These are phyloP conservation scores for Rhorus exstirpatorius DNA, from an alignment of 2,888 invertebrate species.

Conservation along the genomic window DNA sequence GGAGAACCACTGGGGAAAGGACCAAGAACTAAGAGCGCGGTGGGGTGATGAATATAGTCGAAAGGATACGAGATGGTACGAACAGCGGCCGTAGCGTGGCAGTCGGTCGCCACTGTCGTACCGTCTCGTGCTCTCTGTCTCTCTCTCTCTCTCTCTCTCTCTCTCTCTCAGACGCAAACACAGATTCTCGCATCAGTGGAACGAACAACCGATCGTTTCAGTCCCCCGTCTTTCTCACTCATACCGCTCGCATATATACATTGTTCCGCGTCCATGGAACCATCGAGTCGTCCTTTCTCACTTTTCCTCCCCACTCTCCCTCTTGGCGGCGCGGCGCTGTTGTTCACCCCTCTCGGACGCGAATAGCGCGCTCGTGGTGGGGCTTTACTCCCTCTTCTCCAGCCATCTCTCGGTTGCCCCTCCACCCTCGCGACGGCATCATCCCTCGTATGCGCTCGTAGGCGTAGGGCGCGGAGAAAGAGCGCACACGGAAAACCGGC, in stretches of 20 bases:
- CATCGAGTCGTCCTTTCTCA: constrained; percentile 39
- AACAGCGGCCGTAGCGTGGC: constrained; percentile 58
- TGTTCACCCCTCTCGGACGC: constrained; percentile 62
- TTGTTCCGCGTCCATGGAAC: too few relatives aligned
- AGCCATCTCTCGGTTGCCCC: constrained; percentile 10
- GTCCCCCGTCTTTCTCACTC: constrained; percentile 19
- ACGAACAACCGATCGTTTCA: constrained; percentile 50
- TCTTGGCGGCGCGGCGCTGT: constrained; percentile 54
- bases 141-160: constrained; percentile 33
- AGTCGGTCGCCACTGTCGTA: constrained; percentile 62
- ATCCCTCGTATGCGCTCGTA: constrained; percentile 47
- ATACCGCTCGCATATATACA: constrained; percentile 1
- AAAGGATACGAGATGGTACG: constrained; percentile 71
- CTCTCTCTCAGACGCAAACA: constrained; percentile 12
- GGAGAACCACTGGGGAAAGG: constrained; percentile 75
- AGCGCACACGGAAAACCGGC: constrained; percentile 54
- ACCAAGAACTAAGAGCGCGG: constrained; percentile 51
- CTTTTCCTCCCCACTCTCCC: constrained; percentile 28
- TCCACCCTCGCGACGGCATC: constrained; percentile 11
- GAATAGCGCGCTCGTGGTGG: constrained; percentile 31
- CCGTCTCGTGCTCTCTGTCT: constrained; percentile 16
- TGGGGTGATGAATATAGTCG: constrained; percentile 54
- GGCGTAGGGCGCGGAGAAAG: constrained; percentile 35
- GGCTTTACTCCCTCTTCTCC: constrained; percentile 8
- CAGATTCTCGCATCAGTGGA: constrained; percentile 42